Base-by-base conservation (phyloP, 2,797 vertebrate species). In the Crenuchus spilurus region DNA sequence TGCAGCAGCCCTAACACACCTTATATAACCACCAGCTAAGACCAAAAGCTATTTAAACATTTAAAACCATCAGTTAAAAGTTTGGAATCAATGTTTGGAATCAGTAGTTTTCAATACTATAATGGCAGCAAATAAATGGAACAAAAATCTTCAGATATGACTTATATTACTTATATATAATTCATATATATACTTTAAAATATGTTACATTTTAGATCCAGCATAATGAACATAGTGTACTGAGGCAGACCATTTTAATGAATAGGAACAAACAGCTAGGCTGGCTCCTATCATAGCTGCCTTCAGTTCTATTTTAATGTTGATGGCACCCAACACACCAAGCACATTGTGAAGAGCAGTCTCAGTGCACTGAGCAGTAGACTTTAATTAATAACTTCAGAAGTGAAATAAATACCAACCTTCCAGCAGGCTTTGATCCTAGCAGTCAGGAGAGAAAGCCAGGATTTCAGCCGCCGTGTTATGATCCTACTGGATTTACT, bases 221-320 rank as follows among this genome's bases (percentile, higher is more conserved):
- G n/a, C n/a, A n/a, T n/a, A n/a, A n/a, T n/a, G n/a, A n/a, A n/a
- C n/a, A n/a, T n/a, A n/a, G n/a, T 33, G 46, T n/a, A 54, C 18
- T 7, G 35, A 63, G 37, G 14, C 46, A 46, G 20, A 16, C 49
- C 20, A 35, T 70, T 76, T 46, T 46, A 76, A 70, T 16, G 22
- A 48, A 57, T 33, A 30, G 20, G 57, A 57, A 70, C 67, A 76
- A 76, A 76, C 52, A 76, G 66, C 13, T 26, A 26, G 49, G 35
- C 52, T 58, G 11, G 35, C 31, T 4, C 55, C 35, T 61, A 14
- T 22, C 22, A 35, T 14, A 13, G 11, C 35, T 16, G 35, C 69
- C 69, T 55, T 64, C 54, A 14, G 67, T 61, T 57, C 65, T 57
- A 49, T 33, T 76, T 70, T 31, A 63, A 44, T 64, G 28, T 65